Evolutionary conservation across 2,113 vertebrate species (phyloP), one percentile per base, ranked within the genome.

Genomic region (Macrotus californicus): DNA sequence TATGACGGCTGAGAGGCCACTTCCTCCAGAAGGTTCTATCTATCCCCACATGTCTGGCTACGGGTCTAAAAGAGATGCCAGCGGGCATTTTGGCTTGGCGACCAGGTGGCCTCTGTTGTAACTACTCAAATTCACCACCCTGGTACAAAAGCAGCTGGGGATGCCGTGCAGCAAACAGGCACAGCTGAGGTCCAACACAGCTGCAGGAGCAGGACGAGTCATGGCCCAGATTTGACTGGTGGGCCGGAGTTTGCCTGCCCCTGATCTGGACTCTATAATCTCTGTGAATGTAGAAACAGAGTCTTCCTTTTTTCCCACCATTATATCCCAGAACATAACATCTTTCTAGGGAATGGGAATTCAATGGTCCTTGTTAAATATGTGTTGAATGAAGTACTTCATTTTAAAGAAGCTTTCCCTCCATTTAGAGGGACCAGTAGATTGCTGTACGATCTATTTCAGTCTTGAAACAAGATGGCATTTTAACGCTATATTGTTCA

Each of bases 381-480:
- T 43, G n/a, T 21, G 36, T 19, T 79, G n/a, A 72, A n/a, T 39
- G 43, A 69, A 22, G 84, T 43, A 84, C 36, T 70, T 87, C 72
- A 56, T 24, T 36, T 69, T 72, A 80, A 94, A 81, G 7, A 3
- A 12, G 10, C 26, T 70, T 86, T n/a, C 67, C 16, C 14, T 67
- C 24, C 7, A 13, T 34, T 41, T 52, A 36, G 10, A 6, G 19
- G 1, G 13, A 50, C 7, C 50, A 67, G 7, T 34, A 5, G 59
- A n/a, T 36, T 64, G 13, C 41, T 64, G 61, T 36, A 87, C 77
- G 91, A 4, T 14, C n/a, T 19, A 56, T 2, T 36, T 67, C n/a
- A 43, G 19, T 64, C n/a, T 72, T 85, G 16, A 97, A 88, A 87
- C 29, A 91, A 91, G 77, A 43, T 9, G 52, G 15, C 11, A 36